Base-by-base conservation (phyloP, 1,140 invertebrate species). In the Leptinotarsa defecta region DNA sequence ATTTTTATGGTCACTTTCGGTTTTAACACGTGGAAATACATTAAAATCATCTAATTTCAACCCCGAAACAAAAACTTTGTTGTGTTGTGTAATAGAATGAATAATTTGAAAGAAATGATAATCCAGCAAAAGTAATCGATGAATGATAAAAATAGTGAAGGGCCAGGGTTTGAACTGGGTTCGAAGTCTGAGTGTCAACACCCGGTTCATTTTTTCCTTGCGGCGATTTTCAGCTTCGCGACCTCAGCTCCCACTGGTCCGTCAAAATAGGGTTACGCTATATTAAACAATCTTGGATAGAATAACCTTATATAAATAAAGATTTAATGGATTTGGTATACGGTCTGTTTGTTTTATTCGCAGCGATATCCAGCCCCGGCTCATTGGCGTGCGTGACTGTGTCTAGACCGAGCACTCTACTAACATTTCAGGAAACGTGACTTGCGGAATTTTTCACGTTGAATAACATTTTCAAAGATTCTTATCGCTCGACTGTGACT, bases 261-360 rank as follows among this genome's bases (percentile, higher is more conserved):
- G 52, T 57, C 52, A 49, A 43, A 68, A 43, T 43, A 43, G 24
- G 43, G 67, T 68, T 68, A 68, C 67, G 15, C 67, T 68, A 68
- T 48, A 68, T 68, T 68, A 43, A 68, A 48, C 34, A 68, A 68
- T 68, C 67, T 68, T 68, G 67, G 67, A 68, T 68, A 68, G 67
- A 68, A 68, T 68, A 68, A 68, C 67, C 67, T 68, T 68, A 34
- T 43, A 68, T 49, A 68, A 68, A 68, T 68, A 68, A 48, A 68
- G 67, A 68, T 68, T 68, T 68, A 68, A 68, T 68, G 67, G 67
- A 68, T 68, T 68, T 68, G 15, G 34, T 68, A 68, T 68, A 13
- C 34, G 24, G 24, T 43, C 34, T 68, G 67, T 68, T 68, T 68
- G 34, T 43, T 68, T 68, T 68, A 68, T 27, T 43, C 67, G 67